A percentile compares a stretch with the other conserved stretches of the same genome.
These are phyloP conservation scores for Bos javanicus DNA, from an alignment of 2,113 vertebrate species.

Conservation along the genomic window DNA sequence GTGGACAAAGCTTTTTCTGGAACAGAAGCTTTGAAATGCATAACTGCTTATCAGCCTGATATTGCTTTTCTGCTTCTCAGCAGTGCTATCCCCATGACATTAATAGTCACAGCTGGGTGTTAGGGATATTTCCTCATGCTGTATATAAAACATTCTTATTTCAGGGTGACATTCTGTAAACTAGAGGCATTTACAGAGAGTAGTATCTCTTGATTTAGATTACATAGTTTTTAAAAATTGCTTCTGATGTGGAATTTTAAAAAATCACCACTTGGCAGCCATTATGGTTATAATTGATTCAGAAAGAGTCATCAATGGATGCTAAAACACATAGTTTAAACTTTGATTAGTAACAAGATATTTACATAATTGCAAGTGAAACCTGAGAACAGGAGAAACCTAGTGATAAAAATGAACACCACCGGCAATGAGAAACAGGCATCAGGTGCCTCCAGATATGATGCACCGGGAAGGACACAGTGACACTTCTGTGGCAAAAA, in stretches of 20 bases:
- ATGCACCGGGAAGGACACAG: not conserved
- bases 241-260: not conserved
- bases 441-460: not conserved
- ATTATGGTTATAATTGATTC: not conserved
- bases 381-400: not conserved
- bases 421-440: not conserved
- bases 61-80: not conserved
- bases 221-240: not conserved
- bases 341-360: not conserved
- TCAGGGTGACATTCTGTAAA: not conserved
- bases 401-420: not conserved
- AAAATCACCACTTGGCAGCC: not conserved
- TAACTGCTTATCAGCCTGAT: not conserved
- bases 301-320: not conserved
- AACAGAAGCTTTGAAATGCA: not conserved
- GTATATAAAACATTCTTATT: conserved; percentile 29
- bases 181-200: not conserved
- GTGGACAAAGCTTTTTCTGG: not conserved
- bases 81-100: not conserved
- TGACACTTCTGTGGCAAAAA: not conserved
- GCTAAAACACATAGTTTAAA: not conserved
- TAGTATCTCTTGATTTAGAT: not conserved
- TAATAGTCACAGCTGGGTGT: not conserved
- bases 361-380: not conserved
- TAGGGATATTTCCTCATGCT: not conserved